Evolutionary conservation across 2,888 invertebrate species (phyloP), one percentile per base, ranked within the genome.

Genomic region (Lobophora halterata): DNA sequence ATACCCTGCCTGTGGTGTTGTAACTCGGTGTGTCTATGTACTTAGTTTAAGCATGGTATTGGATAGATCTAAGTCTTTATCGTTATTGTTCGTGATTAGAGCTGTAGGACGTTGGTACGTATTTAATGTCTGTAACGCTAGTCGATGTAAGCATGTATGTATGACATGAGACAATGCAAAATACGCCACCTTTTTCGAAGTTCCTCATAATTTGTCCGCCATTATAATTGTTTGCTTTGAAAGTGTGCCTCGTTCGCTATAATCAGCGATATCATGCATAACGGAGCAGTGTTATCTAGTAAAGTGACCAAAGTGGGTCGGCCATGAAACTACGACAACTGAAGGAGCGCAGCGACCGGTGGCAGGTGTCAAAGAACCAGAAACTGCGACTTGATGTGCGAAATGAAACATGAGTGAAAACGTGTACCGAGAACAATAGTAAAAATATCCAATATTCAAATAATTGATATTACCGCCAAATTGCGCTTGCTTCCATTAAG

Each of bases 401-500:
- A 71, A 86, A 87, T 70, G 87, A 81, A 64, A 87, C 87, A 67
- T 86, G 81, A 86, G 73, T 75, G 70, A 59, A 52, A 50, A 52
- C 52, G 52, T 56, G 26, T 11, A 28, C 27, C 19, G 35, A 36
- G 41, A 49, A 49, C 38, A 49, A 42, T 50, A 32, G 47, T 54
- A 49, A 47, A 58, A 55, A 51, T 60, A 48, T 46, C 43, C 60
- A 66, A 60, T 47, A 58, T 45, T 49, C 55, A 58, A 58, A 48
- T 60, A 55, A 58, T 54, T 41, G 40, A 58, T 30, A 49, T 28
- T 47, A 69, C 75, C 77, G 87, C 87, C 87, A 87, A 86, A 87
- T 81, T 72, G 83, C 78, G 82, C 81, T 82, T 72, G 83, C 87
- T 87, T 87, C 86, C 87, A 86, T 76, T 65, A 72, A 66, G 60